Evolutionary conservation across 1,140 invertebrate genomes (phyloP), one percentile per base, ranked within the genome.

Genomic region (Bicyclus anynana): DNA sequence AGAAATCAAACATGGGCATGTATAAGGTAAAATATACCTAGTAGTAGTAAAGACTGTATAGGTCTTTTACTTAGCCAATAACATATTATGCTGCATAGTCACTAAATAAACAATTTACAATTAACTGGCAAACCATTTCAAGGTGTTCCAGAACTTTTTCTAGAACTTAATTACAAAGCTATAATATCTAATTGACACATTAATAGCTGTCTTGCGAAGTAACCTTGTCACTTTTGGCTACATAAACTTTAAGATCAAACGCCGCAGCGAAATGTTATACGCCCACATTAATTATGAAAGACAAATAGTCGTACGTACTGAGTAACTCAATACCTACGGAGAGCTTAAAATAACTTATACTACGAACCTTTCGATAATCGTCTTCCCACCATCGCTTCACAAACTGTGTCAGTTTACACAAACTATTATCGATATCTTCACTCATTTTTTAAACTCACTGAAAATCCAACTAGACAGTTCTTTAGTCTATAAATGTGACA

Each of bases 371-470:
- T 47, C 53, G 21, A 54, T 79, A 67, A 51, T 66, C 72, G 58
- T 82, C 77, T 68, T 84, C 74, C 77, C 80, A 82, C 81, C 81
- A 84, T 10, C 76, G 67, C 50, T 78, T 82, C 0, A 82, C 77
- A 47, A 82, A 84, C 56, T 69, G 66, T 33, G 65, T 67, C 18
- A 84, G 54, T 44, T 77, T 80, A 9, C 38, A 50, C 51, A 82
- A 69, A 69, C 57, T 67, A 23, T 74, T 65, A 42, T 67, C 64
- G 35, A 67, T 62, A 3, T 65, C 57, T 5, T 59, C 60, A 62
- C 64, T 66, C 65, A 68, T 67, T 42, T 44, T 51, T 33, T 50
- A 46, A 13, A 37, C 26, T 49, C 21, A 50, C 29, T n/a, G n/a
- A n/a, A 35, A 37, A 21, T 38, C 16, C 5, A 13, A 40, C 2